These are phyloP conservation scores for Perithous albicinctus DNA, from an alignment of 2,888 invertebrate genomes.

Conservation along the genomic window DNA sequence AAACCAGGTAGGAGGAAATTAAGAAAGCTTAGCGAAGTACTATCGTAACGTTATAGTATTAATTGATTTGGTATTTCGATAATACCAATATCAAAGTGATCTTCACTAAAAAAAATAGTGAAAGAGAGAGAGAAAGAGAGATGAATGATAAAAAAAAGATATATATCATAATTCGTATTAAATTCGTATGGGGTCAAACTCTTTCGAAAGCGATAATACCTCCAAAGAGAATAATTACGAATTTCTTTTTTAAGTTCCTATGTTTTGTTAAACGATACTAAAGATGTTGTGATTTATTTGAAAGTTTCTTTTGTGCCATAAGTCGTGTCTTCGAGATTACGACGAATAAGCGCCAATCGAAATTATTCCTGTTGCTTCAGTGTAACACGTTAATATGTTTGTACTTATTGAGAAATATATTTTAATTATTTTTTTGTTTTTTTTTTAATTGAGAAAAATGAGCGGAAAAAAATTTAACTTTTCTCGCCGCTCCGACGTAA, in stretches of 20 bases:
- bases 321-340: not conserved
- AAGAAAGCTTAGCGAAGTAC: constrained; percentile 28
- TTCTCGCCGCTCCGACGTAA: not conserved
- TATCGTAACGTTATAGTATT: constrained; percentile 45
- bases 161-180: constrained; percentile 36
- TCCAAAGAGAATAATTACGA: constrained; percentile 5
- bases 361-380: not conserved
- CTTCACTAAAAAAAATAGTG: constrained; percentile 33
- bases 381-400: not conserved
- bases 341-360: not conserved
- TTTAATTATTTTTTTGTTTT: not conserved
- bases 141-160: no score
- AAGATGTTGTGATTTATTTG: constrained; percentile 33
- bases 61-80: constrained; percentile 54
- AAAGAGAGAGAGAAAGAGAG: constrained; percentile 29
- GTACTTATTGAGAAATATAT: not conserved
- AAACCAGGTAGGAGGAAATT: not conserved
- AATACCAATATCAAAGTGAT: constrained; percentile 52
- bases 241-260: constrained; percentile 57
- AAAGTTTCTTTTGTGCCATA: constrained; percentile 52
- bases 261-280: constrained; percentile 32
- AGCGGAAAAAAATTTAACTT: not conserved
- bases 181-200: constrained; percentile 30
- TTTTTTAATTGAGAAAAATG: not conserved
- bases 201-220: constrained; percentile 24